Conservation (phyloP, 2,113 vertebrate species). For the Anthoscopus minutus region DNA sequence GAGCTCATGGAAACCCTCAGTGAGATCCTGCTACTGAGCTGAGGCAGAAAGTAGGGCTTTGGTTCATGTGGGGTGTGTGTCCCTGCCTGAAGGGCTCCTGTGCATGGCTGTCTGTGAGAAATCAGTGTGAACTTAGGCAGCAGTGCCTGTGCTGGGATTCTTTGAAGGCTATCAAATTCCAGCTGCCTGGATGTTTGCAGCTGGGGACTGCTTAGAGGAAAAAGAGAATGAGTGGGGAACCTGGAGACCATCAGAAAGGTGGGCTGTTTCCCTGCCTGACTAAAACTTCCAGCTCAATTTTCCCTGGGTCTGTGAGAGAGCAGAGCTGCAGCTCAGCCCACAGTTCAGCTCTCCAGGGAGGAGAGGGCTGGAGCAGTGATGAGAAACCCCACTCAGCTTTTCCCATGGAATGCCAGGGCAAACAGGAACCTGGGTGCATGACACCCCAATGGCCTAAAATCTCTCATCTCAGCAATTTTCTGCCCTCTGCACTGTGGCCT, state of each 20-base stretch:
- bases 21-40: neutral
- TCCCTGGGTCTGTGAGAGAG: neutral
- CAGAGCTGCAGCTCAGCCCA: neutral
- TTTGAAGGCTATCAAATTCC: neutral
- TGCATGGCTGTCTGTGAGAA: accelerated
- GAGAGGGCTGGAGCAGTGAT: neutral
- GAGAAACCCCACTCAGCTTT: neutral
- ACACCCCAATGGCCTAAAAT: neutral
- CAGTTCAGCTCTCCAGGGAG: neutral
- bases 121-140: neutral
- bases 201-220: neutral
- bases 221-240: neutral
- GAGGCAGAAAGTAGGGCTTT: neutral
- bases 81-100: accelerated
- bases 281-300: neutral
- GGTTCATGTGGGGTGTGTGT: neutral
- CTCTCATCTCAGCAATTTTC: neutral
- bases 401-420: neutral
- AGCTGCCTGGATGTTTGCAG: neutral
- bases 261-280: neutral
- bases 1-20: neutral
- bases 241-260: neutral
- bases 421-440: neutral
- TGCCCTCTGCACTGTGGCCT: neutral
- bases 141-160: neutral